Evolutionary conservation across 2,113 vertebrate genomes (phyloP).

Genomic region (Morphnarchus princeps): DNA sequence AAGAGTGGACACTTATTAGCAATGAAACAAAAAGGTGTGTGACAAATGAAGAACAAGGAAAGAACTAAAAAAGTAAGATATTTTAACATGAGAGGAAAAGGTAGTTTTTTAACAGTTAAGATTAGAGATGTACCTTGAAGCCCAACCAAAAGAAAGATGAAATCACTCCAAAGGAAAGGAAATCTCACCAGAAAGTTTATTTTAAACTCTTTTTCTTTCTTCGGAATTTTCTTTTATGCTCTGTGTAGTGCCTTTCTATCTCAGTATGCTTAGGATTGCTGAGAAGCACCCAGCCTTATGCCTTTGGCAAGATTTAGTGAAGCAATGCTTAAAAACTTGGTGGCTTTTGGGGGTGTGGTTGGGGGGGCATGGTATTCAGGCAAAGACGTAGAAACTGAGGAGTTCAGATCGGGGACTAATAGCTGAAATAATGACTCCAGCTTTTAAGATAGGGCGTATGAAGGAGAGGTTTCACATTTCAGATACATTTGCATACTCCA

Average conservation of each 20-base stretch:
- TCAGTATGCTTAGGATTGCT: not conserved
- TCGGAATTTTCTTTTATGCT: not conserved
- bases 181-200: not conserved
- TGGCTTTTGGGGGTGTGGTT: not conserved
- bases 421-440: not conserved
- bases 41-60: not conserved
- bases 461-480: not conserved
- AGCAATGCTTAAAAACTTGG: not conserved
- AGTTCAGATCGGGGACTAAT: not conserved
- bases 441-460: not conserved
- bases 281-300: not conserved
- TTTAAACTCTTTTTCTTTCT: not conserved
- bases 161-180: not conserved
- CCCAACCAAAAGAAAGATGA: not conserved
- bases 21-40: not conserved
- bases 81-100: not conserved
- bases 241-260: not conserved
- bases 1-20: not conserved
- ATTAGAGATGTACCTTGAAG: not conserved
- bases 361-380: not conserved
- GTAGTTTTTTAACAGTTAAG: fast-evolving
- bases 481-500: not conserved
- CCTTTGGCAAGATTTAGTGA: not conserved
- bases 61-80: not conserved
- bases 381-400: not conserved